Base-by-base conservation (phyloP, 2,888 invertebrate genomes). In the Nephrotoma guestfalica region DNA sequence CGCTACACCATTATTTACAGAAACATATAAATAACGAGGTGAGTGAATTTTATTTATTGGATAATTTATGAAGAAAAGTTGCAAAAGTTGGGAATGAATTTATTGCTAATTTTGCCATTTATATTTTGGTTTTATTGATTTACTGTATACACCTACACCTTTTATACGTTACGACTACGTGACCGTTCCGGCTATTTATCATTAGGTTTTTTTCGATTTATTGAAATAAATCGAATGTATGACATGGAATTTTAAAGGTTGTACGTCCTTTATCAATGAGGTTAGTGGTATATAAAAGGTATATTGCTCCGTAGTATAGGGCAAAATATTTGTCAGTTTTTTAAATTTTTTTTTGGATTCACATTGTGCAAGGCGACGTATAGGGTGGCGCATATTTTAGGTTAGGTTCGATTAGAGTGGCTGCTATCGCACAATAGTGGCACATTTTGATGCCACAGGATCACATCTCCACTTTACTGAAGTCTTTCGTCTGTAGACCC, bases 1-100 rank as follows among this genome's bases (percentile, higher is more conserved):
- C 96, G 11, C 93, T 97, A 88, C 97, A 97, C 90, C 95, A 94
- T 89, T 96, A 96, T 90, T 93, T 97, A 90, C 93, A 94, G 88
- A 93, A 94, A 86, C 94, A 96, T 89, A 94, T 95, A 88, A 93
- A 94, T 89, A 96, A 95, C 90, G 95, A 94, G 93, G 95, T 95
- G 91, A 92, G 90, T 88, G 83, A 87, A 51, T 4, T 15, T 51
- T 15, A 51, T 51, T 51, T 15, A 51, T 51, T 51, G 6, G 15
- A n/a, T 30, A 30, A 30, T 30, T 30, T 30, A 57, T 57, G 47
- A 0, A 47, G 30, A 7, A 71, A 71, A 71, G 71, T 71, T 71
- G 9, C 9, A 13, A 18, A 71, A 71, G 18, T 18, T 71, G 9
- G 30, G 11, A 71, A 18, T 71, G 9, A 71, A 71, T 71, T 71